Evolutionary conservation across 2,797 vertebrate species (phyloP), one percentile per base, ranked within the genome.

Genomic region (Loriculus beryllinus): DNA sequence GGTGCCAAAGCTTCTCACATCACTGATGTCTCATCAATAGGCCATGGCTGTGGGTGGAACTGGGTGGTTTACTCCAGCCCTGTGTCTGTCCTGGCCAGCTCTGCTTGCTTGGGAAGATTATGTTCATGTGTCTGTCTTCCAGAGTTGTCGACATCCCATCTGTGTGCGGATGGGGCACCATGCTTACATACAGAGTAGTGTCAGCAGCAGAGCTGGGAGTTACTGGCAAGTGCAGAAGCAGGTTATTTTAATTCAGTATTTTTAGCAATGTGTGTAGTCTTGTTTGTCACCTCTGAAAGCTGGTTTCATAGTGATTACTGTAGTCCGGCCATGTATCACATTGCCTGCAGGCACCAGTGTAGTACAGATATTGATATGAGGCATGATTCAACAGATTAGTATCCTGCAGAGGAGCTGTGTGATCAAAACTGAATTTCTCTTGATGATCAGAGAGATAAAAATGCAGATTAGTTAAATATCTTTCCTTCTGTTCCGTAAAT

Each of bases 351-450:
- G 48, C 52, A 85, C 12, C 23, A 6, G 23, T 77, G 47, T 69
- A 51, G 29, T 23, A 67, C 37, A 71, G 84, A 37, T 92, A 70
- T 1, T 63, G 62, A 77, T 54, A 48, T 12, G 75, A 85, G 68
- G 52, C 78, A 87, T 96, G 96, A 97, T 98, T 98, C 69, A 64
- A 71, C 72, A 64, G 81, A 87, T 93, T 84, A 25, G 51, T 94
- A 59, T 16, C 28, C 37, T 65, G 69, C 75, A 78, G 68, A 78
- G 42, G 71, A 81, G 81, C 10, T 68, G 68, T 76, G 87, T 78
- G 84, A 93, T 59, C 45, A 29, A 60, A 92, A 81, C 47, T 62
- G 56, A 57, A n/a, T 95, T 93, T 93, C 88, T 92, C 13, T 83
- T 95, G 95, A 94, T 92, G 57, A 28, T 67, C 57, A 64, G 78